Evolutionary conservation across 2,888 invertebrate genomes (phyloP).

Genomic region (Erannis defoliaria): DNA sequence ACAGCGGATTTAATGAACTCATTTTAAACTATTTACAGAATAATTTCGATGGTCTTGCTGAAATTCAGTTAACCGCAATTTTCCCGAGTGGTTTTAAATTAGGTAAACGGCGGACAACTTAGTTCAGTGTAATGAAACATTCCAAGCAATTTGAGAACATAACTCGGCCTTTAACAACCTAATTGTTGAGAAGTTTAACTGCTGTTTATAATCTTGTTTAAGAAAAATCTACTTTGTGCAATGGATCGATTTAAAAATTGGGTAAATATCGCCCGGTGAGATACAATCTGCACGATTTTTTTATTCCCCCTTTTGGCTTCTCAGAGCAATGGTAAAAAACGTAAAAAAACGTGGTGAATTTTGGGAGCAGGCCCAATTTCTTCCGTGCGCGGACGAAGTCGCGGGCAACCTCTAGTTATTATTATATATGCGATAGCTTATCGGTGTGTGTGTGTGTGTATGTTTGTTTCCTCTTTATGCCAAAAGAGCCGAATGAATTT

Average conservation of each 20-base stretch:
- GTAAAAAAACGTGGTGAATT: too few species aligned
- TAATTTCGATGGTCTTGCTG: conserved; percentile 15
- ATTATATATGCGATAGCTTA: too few species aligned
- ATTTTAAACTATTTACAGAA: conserved; percentile 23
- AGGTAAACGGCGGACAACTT: conserved; percentile 41
- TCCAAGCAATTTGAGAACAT: conserved; percentile 46
- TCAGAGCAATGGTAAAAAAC: neutral
- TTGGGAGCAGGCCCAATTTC: too few species aligned
- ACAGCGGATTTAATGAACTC: neutral
- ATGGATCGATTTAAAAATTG: neutral
- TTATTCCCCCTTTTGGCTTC: neutral
- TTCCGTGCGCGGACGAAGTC: too few species aligned
- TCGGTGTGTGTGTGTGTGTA: too few species aligned
- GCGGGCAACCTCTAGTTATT: too few species aligned
- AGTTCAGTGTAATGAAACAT: conserved; percentile 48
- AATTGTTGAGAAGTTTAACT: conserved; percentile 48
- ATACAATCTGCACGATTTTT: neutral
- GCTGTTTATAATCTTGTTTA: conserved; percentile 44
- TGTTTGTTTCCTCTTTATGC: too few species aligned
- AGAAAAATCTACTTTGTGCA: neutral
- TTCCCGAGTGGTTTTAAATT: conserved; percentile 41
- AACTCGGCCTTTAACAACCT: conserved; percentile 46
- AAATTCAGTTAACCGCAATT: conserved; percentile 35
- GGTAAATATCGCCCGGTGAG: neutral
- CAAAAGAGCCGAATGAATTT: too few species aligned